Evolutionary conservation across 2,888 invertebrate genomes (phyloP), one percentile per base, ranked within the genome.

Genomic region (Stenchaetothrips biformis): DNA sequence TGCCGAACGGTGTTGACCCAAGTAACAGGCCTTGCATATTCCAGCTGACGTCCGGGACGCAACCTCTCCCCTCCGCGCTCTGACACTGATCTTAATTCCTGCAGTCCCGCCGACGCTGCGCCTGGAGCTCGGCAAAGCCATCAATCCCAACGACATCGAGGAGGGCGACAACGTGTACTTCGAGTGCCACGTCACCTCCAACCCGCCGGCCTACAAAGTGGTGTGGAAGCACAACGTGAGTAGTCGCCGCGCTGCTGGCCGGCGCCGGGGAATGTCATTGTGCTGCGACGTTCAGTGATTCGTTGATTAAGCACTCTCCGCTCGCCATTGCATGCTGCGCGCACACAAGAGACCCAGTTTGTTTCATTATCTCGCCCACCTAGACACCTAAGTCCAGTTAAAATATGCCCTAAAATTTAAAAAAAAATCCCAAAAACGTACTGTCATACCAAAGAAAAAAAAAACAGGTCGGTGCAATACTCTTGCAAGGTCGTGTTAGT

Each of bases 171-270:
- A 93, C 87, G 92, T 93, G 83, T 93, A 93, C 86, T 93, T 93
- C 86, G 93, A 93, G 87, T 93, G 93, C 87, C 91, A 92, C 87
- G 91, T 93, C 84, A 89, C 90, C 86, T 92, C 93, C 83, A 93
- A 93, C 89, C 93, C 93, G n/a, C 89, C 88, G 86, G 92, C 93
- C 84, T 92, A 93, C 86, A 93, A 93, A 89, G 92, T 94, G 84
- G 89, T 93, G 81, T 94, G 93, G 93, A 91, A 91, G 84, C 92
- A 93, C 87, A 92, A 93, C 86, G 93, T 93, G 88, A 92, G 92
- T 92, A 78, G 49, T 7, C 78, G 27, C 27, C n/a, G 25, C 1
- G 78, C 21, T n/a, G n/a, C n/a, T n/a, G n/a, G n/a, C n/a, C n/a
- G n/a, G n/a, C n/a, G n/a, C 78, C 25, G 78, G 27, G 25, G 67